Base-by-base conservation (phyloP, 2,113 vertebrate genomes). In the Epinephelus moara region DNA sequence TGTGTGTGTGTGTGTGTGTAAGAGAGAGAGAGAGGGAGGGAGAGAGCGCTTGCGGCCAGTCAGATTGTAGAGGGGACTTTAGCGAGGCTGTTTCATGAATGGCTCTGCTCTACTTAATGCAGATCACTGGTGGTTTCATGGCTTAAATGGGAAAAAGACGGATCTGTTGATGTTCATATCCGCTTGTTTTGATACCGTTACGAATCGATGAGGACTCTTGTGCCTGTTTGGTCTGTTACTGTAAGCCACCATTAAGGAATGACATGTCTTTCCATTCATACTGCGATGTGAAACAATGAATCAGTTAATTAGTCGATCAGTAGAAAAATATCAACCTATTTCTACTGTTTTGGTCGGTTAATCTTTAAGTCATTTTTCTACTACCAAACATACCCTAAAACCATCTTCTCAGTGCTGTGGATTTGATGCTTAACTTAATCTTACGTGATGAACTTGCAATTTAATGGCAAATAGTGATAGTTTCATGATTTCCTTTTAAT, bases 51-150 rank as follows among this genome's bases (percentile, higher is more conserved):
- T 33, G 23, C 0, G 1, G 75, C 50, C 75, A 77, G 55, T 60
- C 63, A 75, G 23, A 76, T 60, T 69, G 75, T 75, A 61, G 56
- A 75, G 33, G 23, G 68, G 70, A 72, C 37, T 77, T 11, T 45
- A 75, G 30, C 11, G 60, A 80, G 61, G 62, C 6, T 15, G 67
- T 61, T 67, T 88, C 52, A 17, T 90, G 84, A 89, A 93, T 86
- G 81, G 69, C n/a, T 85, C 40, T 73, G 61, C 72, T 88, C 75
- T 69, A 27, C 57, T 82, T 75, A 57, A 80, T 81, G 69, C 66
- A 84, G 59, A 52, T 82, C 70, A 61, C 57, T 37, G 1, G 59
- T 73, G 69, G 55, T 80, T 82, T 86, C 60, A 81, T 68, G 42
- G 63, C 33, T 73, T 57, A 53, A 75, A 81, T 60, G 14, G 33